Base-by-base conservation (phyloP, 2,113 vertebrate species). In the Protomyctophum bolini region DNA sequence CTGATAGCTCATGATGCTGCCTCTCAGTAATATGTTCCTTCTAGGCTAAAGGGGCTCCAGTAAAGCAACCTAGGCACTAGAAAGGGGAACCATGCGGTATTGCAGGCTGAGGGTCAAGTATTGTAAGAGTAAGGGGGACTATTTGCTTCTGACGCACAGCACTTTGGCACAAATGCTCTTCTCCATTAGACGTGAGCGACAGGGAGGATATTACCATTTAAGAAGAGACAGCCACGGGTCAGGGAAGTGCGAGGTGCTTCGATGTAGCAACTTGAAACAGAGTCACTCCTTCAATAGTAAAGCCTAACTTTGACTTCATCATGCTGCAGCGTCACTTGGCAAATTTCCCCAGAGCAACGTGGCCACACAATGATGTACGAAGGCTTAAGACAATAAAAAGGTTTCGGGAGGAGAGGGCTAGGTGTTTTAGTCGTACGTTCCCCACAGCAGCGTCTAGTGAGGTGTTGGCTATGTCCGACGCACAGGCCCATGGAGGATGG, bases 211-310 rank as follows among this genome's bases (percentile, higher is more conserved):
- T 12, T 64, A 73, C 66, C 28, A 15, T 54, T 59, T 65, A 60
- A 64, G 29, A 51, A 3, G 65, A 58, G 62, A 63, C 29, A 58
- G 70, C 0, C 68, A 57, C 48, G 29, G 68, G 68, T 41, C 45
- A 12, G 74, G 63, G 57, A 47, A 68, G 56, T 57, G 69, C 64
- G 28, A 0, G 68, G 57, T 61, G 77, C 68, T 54, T 83, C 77
- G 72, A 77, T 10, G 64, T 21, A 74, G 81, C 77, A 77, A 47
- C 62, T 58, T 8, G 66, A 29, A 68, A 57, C 68, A 82, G 66
- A 80, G 85, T 73, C 81, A 68, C 77, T 88, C 68, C 70, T 66
- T 83, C 68, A 10, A 63, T 77, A 80, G 72, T 83, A 83, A 87
- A 70, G 86, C 33, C 33, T 41, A 41, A 41, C 33, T 41, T 41